Evolutionary conservation across 2,113 vertebrate genomes (phyloP).

Genomic region (Rallus limicola): DNA sequence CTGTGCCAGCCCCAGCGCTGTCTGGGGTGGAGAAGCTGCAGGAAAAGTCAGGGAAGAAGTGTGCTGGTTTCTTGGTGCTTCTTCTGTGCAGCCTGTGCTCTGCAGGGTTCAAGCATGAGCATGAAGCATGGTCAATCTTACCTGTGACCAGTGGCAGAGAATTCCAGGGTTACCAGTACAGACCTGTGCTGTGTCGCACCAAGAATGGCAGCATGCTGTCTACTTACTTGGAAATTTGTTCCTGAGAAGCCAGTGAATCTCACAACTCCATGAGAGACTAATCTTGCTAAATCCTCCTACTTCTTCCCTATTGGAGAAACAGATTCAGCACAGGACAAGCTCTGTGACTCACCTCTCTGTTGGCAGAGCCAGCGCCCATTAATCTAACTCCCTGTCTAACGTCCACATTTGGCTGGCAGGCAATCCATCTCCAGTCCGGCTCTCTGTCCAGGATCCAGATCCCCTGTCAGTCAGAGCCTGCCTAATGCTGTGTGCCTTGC

Average conservation of each 20-base stretch:
- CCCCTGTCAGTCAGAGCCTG: neutral
- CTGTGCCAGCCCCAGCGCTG: neutral
- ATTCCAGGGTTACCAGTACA: neutral
- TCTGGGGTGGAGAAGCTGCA: neutral
- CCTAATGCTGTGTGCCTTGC: neutral
- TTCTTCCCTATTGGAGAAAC: constrained; percentile 41
- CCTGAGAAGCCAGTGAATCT: constrained; percentile 27
- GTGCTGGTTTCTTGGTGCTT: neutral
- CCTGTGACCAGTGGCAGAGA: neutral
- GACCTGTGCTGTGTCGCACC: neutral
- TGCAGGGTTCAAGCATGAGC: neutral
- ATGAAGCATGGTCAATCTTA: neutral
- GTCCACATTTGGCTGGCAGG: constrained; percentile 53
- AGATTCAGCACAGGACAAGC: constrained; percentile 57
- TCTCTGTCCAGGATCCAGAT: constrained; percentile 26
- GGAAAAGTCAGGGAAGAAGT: neutral
- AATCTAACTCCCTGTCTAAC: constrained; percentile 58
- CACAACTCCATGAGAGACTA: constrained; percentile 28
- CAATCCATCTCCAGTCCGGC: constrained; percentile 46
- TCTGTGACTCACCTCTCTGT: constrained; percentile 62
- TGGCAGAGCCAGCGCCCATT: constrained; percentile 64
- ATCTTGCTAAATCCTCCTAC: constrained; percentile 57
- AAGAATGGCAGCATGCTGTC: neutral
- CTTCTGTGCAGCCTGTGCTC: neutral
- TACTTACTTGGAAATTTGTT: constrained; percentile 26